Conservation (phyloP, 37 sponge, comb jelly and placozoan genomes). For the Haliclona indistincta region DNA sequence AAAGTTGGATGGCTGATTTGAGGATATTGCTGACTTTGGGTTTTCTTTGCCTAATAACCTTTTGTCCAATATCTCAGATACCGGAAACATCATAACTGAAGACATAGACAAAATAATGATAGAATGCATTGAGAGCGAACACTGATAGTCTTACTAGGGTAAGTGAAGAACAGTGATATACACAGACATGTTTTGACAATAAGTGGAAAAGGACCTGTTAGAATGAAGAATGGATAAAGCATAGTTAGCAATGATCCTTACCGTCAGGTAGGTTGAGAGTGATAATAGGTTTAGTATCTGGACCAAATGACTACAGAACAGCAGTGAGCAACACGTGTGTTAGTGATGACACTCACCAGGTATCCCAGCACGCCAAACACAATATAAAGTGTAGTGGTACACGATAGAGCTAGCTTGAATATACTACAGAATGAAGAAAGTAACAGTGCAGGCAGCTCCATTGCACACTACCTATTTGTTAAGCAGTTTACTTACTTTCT, state of each 20-base stretch:
- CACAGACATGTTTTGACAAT: slow-evolving; percentile 90
- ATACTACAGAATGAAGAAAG: slow-evolving; percentile 30
- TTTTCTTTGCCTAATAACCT: slow-evolving; percentile 32
- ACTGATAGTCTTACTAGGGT: slow-evolving; percentile 66
- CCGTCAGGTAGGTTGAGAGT: slow-evolving; percentile 88
- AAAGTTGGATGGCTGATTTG: too few relatives aligned
- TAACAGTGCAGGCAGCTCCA: too few relatives aligned
- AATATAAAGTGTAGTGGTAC: slow-evolving; percentile 72
- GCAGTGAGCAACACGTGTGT: background rate
- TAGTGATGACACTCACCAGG: slow-evolving; percentile 55
- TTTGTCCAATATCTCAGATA: slow-evolving; percentile 79
- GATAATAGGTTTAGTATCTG: slow-evolving; percentile 79
- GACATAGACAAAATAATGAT: background rate
- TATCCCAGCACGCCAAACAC: slow-evolving; percentile 94
- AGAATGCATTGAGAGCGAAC: background rate
- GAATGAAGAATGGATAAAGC: background rate
- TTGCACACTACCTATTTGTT: background rate
- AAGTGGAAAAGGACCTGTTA: slow-evolving; percentile 68
- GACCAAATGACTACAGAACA: slow-evolving; percentile 72
- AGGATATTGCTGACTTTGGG: too few relatives aligned
- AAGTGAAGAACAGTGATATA: slow-evolving; percentile 94
- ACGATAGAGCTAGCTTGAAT: slow-evolving; percentile 61
- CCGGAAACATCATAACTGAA: slow-evolving; percentile 98
- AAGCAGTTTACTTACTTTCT: slow-evolving; percentile 45
- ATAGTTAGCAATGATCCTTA: background rate